phyloP scores from a whole-genome alignment of 2,797 vertebrate species.

The Tachyglossus aculeatus region DNA sequence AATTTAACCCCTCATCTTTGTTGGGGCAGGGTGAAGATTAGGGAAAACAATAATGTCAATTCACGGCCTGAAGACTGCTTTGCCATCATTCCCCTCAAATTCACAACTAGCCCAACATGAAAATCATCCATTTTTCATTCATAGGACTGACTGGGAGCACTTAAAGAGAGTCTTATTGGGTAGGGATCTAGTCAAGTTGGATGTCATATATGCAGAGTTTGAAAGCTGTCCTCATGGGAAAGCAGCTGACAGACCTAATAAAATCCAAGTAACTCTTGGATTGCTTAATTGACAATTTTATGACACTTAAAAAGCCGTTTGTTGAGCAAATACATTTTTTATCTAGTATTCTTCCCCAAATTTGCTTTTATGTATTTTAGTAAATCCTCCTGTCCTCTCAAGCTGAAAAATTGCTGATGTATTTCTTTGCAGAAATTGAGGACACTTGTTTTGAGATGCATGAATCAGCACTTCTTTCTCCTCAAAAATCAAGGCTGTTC shows the following conservation, averaged over 20 bases:
- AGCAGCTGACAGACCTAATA: slow-evolving; percentile 17
- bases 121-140: slow-evolving; percentile 4
- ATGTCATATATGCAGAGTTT: not conserved
- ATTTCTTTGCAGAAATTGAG: slow-evolving; percentile 55
- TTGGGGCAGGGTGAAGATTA: too few relatives aligned
- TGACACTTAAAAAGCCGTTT: slow-evolving; percentile 57
- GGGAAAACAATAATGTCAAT: too few relatives aligned
- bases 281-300: slow-evolving; percentile 37
- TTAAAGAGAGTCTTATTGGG: not conserved
- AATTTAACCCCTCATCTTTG: too few relatives aligned
- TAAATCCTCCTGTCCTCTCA: slow-evolving; percentile 52
- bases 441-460: slow-evolving; percentile 39
- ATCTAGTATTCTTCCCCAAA: slow-evolving; percentile 38
- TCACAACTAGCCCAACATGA: not conserved
- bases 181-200: slow-evolving; percentile 7
- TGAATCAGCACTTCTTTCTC: slow-evolving; percentile 56
- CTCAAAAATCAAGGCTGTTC: slow-evolving; percentile 27
- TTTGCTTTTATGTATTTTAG: slow-evolving; percentile 56
- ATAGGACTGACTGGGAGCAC: slow-evolving; percentile 3
- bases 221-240: not conserved
- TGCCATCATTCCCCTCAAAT: slow-evolving; percentile 1
- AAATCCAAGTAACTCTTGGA: slow-evolving; percentile 25
- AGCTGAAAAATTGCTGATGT: slow-evolving; percentile 62
- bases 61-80: too few relatives aligned
- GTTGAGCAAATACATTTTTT: slow-evolving; percentile 54